Percentiles rank a stretch among this genome's conserved stretches.
These are phyloP conservation scores for Jaculus jaculus DNA, from an alignment of 2,113 vertebrate species.

Conservation along the genomic window DNA sequence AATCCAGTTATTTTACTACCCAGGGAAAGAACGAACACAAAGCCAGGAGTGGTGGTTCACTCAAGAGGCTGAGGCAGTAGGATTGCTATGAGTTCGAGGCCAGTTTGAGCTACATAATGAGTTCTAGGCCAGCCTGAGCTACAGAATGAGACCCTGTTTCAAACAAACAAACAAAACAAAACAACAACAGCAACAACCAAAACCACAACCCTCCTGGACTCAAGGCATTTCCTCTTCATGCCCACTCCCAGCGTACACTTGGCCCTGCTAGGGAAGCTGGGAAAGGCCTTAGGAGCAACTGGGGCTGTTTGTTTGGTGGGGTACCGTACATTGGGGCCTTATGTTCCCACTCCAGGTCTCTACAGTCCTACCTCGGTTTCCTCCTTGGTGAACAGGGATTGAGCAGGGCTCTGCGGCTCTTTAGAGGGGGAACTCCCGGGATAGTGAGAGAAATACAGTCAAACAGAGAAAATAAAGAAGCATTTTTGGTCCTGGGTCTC, in stretches of 20 bases:
- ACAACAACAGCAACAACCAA: neutral
- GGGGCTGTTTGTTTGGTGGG: neutral
- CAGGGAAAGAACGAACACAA: neutral
- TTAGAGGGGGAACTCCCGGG: neutral
- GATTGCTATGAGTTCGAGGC: neutral
- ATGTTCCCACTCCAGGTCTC: neutral
- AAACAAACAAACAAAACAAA: neutral
- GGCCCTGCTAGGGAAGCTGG: neutral
- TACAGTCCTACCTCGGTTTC: neutral
- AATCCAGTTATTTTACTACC: neutral
- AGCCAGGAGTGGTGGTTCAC: neutral
- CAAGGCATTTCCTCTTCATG: neutral
- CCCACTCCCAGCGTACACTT: neutral
- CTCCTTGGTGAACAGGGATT: neutral
- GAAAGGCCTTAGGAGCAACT: neutral
- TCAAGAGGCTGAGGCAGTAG: neutral
- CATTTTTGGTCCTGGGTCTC: neutral
- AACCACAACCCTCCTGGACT: neutral
- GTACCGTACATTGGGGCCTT: neutral
- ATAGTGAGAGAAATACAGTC: neutral
- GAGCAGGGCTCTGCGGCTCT: neutral
- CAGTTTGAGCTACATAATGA: too few relatives aligned
- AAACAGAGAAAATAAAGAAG: neutral
- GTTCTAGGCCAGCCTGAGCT: neutral
- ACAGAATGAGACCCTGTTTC: neutral